Base-by-base conservation (phyloP, 2,113 vertebrate species). In the Polypterus bichir region DNA sequence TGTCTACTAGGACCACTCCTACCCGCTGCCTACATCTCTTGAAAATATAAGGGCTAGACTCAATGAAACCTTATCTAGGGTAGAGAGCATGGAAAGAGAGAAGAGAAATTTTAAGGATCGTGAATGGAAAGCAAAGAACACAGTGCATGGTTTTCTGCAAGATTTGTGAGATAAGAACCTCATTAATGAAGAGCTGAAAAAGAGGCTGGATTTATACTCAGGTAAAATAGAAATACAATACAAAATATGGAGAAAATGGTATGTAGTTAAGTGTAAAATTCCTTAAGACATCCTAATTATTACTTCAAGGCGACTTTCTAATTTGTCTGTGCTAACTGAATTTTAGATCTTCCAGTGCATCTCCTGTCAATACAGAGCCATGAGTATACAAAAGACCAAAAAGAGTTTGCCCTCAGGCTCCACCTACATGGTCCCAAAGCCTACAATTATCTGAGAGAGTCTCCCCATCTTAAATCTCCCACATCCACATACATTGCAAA, bases 41-140 rank as follows among this genome's bases (percentile, higher is more conserved):
- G 27, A 27, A 27, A 27, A 27, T 27, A 27, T 27, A 27, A 27
- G 27, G 27, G 27, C 27, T 27, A 27, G 27, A 27, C 27, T 27
- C 27, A 27, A 27, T 27, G 27, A 27, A 27, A 27, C 27, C 27
- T 27, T 27, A 27, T 27, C 27, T 27, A 27, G 27, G 27, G 27
- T 27, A 27, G 48, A 62, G 46, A 67, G 48, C 53, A 62, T 65
- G 49, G 63, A 71, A 54, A 62, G 67, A 49, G 70, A 72, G 52
- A 56, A 63, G 51, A 63, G 61, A 48, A 72, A 67, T 61, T 61
- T 65, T 10, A 68, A 65, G 52, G 55, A 60, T 47, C 49, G 68
- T 63, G 72, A 72, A 54, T 64, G 63, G 62, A 64, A 70, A n/a
- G 57, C 61, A 44, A 66, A 68, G 44, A 65, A 59, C 7, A 62